Evolutionary conservation across 2,888 invertebrate species (phyloP).

Genomic region (Scotopteryx bipunctaria): DNA sequence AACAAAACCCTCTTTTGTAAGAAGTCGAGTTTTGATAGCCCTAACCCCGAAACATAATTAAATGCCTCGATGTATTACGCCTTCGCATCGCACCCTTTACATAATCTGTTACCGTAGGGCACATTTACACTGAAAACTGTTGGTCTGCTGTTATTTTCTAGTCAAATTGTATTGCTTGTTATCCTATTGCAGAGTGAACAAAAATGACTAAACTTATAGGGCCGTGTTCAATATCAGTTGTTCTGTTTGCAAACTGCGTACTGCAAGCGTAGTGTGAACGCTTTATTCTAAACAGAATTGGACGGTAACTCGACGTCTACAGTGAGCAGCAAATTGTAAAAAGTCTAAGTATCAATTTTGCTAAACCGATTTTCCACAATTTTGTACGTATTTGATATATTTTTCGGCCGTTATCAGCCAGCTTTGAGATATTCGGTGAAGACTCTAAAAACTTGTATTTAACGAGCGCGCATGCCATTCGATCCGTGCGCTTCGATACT

Average conservation of each 20-base stretch:
- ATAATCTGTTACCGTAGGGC: conserved; percentile 24
- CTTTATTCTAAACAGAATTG: no score
- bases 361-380: no score
- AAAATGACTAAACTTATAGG: no score
- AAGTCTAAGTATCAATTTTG: no score
- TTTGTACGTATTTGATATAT: no score
- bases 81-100: conserved; percentile 25
- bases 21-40: conserved; percentile 21
- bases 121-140: conserved; percentile 4
- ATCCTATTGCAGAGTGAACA: no score
- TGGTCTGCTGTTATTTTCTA: background rate
- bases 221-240: no score
- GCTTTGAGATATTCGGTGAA: background rate
- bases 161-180: no score
- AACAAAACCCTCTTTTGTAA: conserved; percentile 6
- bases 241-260: no score
- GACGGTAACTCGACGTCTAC: no score
- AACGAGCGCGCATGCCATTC: conserved; percentile 31
- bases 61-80: conserved; percentile 27
- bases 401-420: background rate
- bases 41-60: conserved; percentile 20
- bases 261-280: no score
- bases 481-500: conserved; percentile 27
- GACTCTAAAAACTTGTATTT: conserved; percentile 21
- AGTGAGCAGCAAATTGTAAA: no score